Base-by-base conservation (phyloP, 2,797 vertebrate genomes). In the Iguana delicatissima region DNA sequence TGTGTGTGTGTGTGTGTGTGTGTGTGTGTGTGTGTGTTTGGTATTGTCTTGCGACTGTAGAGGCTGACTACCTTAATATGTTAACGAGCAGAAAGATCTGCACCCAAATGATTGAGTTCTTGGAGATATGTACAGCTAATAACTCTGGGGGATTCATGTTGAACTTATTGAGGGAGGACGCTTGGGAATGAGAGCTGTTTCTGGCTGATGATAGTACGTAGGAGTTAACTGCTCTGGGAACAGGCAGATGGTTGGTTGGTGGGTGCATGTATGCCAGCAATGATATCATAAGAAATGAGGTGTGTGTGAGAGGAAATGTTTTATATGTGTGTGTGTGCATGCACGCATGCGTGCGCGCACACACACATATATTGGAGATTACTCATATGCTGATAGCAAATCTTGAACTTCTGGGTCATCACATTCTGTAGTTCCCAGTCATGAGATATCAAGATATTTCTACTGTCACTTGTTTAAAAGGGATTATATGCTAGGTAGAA, bases 131-230 rank as follows among this genome's bases (percentile, higher is more conserved):
- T 1, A 8, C 1, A 87, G 50, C 82, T 91, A 83, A 52, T 8
- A 89, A 83, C 42, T 77, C 46, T 87, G 24, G 80, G 84, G 79
- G 42, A 87, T 82, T 86, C 57, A 82, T 82, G n/a, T 87, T 76
- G 89, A 67, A 79, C 57, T 52, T 90, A 52, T n/a, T 88, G 50
- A 62, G 59, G 0, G 0, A 29, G 35, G 22, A n/a, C 89, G 3
- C 81, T 46, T 10, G n/a, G 59, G 82, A 84, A 62, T 90, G 16
- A 86, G 90, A 76, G 84, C 50, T 88, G 77, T 46, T 92, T 92
- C 46, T 89, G 52, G 52, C 26, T 76, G 82, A 80, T 52, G 90
- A 7, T 0, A 0, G 55, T 77, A 20, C 73, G 6, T 87, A 52
- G 55, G 4, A 73, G 42, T 64, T 81, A 87, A 59, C 16, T 16